These are phyloP conservation scores for Chironomus striatipennis DNA, from an alignment of 1,140 invertebrate genomes.

Conservation along the genomic window DNA sequence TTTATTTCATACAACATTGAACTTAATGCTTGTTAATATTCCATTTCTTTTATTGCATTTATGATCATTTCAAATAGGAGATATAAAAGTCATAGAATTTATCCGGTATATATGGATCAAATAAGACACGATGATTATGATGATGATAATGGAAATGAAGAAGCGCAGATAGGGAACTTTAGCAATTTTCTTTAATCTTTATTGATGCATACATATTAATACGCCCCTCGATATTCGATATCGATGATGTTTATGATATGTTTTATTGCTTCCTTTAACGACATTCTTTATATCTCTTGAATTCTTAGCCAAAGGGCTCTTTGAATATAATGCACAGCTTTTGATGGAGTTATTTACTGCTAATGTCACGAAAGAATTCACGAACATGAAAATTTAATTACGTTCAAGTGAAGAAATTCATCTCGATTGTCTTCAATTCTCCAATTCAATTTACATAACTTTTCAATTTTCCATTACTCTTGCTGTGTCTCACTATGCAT, in stretches of 20 bases:
- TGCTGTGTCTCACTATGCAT: too few species aligned
- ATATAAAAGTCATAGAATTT: too few species aligned
- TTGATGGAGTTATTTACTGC: too few species aligned
- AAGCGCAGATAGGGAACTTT: background rate
- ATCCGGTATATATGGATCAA: background rate
- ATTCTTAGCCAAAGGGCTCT: background rate
- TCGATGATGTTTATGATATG: background rate
- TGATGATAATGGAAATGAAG: background rate
- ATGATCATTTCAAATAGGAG: background rate
- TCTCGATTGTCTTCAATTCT: too few species aligned
- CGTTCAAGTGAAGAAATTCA: too few species aligned
- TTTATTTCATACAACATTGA: conserved; percentile 23
- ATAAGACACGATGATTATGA: background rate
- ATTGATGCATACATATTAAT: conserved; percentile 5
- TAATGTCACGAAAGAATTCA: too few species aligned
- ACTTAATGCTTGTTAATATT: conserved; percentile 24
- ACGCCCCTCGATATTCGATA: background rate
- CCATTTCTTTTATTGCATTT: conserved; percentile 18
- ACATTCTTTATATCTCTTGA: background rate
- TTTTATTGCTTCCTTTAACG: conserved; percentile 8
- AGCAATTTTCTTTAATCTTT: background rate
- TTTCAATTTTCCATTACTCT: too few species aligned
- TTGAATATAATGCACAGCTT: too few species aligned
- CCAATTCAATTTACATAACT: too few species aligned
- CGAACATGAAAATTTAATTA: too few species aligned